phyloP scores from a whole-genome alignment of 2,797 vertebrate species.

The Sebastes steindachneri region DNA sequence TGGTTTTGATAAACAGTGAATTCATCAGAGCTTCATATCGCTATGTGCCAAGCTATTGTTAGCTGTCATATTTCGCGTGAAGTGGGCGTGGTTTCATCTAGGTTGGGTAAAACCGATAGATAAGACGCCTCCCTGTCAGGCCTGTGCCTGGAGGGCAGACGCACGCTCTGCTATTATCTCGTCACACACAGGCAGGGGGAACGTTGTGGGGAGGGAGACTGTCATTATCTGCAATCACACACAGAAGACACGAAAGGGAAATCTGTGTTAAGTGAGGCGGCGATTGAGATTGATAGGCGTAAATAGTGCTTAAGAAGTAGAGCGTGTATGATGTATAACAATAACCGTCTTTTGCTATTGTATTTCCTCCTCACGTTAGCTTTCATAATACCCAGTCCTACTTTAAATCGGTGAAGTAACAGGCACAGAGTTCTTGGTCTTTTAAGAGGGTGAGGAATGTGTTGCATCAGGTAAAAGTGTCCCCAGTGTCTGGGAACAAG shows the following conservation, averaged over 20 bases:
- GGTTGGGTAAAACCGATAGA: neutral
- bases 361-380: neutral
- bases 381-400: neutral
- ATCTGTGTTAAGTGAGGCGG: slow-evolving; percentile 47
- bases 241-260: slow-evolving; percentile 63
- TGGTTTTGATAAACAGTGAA: too few species aligned
- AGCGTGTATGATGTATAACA: neutral
- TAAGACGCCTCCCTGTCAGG: slow-evolving; percentile 64
- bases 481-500: slow-evolving; percentile 73
- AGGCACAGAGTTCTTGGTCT: neutral
- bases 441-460: slow-evolving; percentile 68
- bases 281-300: slow-evolving; percentile 53
- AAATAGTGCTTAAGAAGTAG: slow-evolving; percentile 22
- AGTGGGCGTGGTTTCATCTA: neutral
- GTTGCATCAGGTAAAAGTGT: slow-evolving; percentile 76
- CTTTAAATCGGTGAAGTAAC: neutral
- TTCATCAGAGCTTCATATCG: too few species aligned
- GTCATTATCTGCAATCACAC: slow-evolving; percentile 72
- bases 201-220: slow-evolving; percentile 44
- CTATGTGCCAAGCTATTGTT: rapidly evolving
- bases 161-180: slow-evolving; percentile 78
- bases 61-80: neutral
- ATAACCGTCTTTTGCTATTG: neutral
- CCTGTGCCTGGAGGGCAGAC: slow-evolving; percentile 71
- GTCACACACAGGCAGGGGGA: slow-evolving; percentile 24